Base-by-base conservation (phyloP, 2,113 vertebrate genomes). In the Microtus ochrogaster region DNA sequence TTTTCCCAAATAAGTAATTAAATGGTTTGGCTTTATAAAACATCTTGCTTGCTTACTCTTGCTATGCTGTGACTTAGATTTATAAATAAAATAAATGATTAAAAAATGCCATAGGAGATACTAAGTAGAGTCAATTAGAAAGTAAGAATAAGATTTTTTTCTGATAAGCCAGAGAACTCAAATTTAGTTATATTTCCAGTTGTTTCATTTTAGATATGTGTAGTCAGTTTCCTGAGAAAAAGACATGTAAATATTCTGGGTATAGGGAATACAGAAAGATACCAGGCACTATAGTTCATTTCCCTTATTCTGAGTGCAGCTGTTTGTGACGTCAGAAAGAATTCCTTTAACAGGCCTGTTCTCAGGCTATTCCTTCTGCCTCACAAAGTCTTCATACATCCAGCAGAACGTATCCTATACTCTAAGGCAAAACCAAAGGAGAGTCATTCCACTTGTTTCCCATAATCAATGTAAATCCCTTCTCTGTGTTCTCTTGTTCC, bases 31-130 rank as follows among this genome's bases (percentile, higher is more conserved):
- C 30, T 92, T 93, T 41, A 95, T 33, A 94, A 96, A 63, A 92
- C 39, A 82, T 41, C 49, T 33, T 91, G 49, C 11, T 94, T 87
- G 77, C 14, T 96, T 52, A 10, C 26, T 89, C 22, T 83, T 95
- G 10, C n/a, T 92, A 12, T 82, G 55, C n/a, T 58, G 8, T 19
- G 49, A 39, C 49, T 90, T 94, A 94, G 49, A 73, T 94, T 83
- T 95, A 70, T 92, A 97, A 97, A 92, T 94, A 95, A 96, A 78
- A 95, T 92, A 95, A 96, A 78, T 92, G 61, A 72, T 47, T 47
- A 66, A 85, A 77, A 65, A 66, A 66, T 95, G n/a, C 94, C 90
- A 94, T 33, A 44, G 66, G 96, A 92, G 19, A 85, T 88, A 90
- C 33, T 97, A 68, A 91, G 76, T 92, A 26, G 95, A 94, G 89